Conservation (phyloP, 2,797 vertebrate species). For the Oryzias dopingdopingensis region DNA sequence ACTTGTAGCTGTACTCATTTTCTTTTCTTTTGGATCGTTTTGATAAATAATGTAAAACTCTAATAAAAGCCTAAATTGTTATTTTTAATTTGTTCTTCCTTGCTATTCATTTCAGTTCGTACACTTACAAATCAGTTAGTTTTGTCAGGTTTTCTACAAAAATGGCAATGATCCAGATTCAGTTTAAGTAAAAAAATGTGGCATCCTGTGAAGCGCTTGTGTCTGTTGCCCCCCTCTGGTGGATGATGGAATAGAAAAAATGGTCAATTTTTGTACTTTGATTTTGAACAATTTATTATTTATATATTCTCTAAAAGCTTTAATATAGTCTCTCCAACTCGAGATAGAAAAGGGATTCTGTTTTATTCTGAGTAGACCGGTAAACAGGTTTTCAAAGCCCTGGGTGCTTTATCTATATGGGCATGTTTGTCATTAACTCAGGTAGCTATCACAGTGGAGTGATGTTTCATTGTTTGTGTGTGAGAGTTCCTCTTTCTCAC, state of each 20-base stretch:
- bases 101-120: not conserved
- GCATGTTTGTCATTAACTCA: slow-evolving; percentile 26
- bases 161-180: no score
- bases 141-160: no score
- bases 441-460: slow-evolving; percentile 16
- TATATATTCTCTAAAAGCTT: no score
- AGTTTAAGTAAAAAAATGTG: no score
- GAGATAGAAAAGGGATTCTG: not conserved
- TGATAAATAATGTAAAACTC: slow-evolving; percentile 45
- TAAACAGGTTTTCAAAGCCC: not conserved
- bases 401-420: not conserved
- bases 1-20: slow-evolving; percentile 52
- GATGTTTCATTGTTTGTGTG: slow-evolving; percentile 28
- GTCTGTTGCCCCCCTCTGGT: slow-evolving; percentile 51
- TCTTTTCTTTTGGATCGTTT: slow-evolving; percentile 68
- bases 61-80: slow-evolving; percentile 64
- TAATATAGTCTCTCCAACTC: no score
- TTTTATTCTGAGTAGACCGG: not conserved
- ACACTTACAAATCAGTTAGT: no score
- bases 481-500: slow-evolving; percentile 28
- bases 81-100: slow-evolving; percentile 44
- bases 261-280: not conserved
- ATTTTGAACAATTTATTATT: slow-evolving; percentile 4
- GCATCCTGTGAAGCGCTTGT: slow-evolving; percentile 7
- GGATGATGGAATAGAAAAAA: slow-evolving; percentile 1